Evolutionary conservation across 2,113 vertebrate genomes (phyloP).

Genomic region (Enhydra lutris): DNA sequence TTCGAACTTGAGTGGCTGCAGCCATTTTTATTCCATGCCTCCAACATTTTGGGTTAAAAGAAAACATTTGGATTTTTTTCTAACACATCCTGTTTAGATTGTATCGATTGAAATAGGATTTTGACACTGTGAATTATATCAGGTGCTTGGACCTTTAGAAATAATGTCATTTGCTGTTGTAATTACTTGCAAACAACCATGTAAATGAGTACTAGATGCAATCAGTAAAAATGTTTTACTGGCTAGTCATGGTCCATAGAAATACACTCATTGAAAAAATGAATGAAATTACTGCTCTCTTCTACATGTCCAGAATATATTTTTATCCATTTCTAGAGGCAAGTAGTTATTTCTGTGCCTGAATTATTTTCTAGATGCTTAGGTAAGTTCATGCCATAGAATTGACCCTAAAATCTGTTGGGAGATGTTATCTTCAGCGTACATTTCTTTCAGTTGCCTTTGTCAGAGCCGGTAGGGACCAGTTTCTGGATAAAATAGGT

Average conservation of each 20-base stretch:
- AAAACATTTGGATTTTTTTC: not conserved
- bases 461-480: not conserved
- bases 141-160: not conserved
- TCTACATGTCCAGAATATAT: not conserved
- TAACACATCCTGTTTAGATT: constrained; percentile 1
- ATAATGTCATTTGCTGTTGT: not conserved
- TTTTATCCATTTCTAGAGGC: not conserved
- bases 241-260: not conserved
- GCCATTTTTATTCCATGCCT: not conserved
- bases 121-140: not conserved
- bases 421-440: not conserved
- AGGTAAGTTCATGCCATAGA: not conserved
- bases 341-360: not conserved
- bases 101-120: not conserved
- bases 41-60: not conserved
- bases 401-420: not conserved
- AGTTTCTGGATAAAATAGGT: not conserved
- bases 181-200: not conserved
- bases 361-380: not conserved
- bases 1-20: not conserved
- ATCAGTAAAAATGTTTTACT: constrained; percentile 6
- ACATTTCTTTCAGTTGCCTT: not conserved
- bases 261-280: not conserved
- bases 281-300: not conserved
- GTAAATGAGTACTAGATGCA: not conserved